These are phyloP conservation scores for Dexiosoma caninum DNA, from an alignment of 2,888 invertebrate genomes.

Conservation along the genomic window DNA sequence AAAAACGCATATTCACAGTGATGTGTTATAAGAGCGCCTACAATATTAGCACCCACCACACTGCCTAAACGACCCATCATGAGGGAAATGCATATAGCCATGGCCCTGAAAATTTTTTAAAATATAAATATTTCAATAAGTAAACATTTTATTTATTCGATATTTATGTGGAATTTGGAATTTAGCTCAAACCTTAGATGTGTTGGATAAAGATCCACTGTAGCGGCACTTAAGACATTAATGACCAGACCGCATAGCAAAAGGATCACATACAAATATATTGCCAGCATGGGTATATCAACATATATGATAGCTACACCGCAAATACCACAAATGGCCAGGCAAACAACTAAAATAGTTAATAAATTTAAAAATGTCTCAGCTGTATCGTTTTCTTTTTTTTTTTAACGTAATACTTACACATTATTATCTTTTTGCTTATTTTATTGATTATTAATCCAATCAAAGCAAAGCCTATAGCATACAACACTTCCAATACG, in stretches of 20 bases:
- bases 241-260: slow-evolving; percentile 71
- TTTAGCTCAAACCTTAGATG: slow-evolving; percentile 70
- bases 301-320: slow-evolving; percentile 68
- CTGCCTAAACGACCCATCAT: slow-evolving; percentile 79
- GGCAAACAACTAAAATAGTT: slow-evolving; percentile 67
- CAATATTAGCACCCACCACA: slow-evolving; percentile 78
- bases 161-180: no score
- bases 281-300: slow-evolving; percentile 67
- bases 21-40: slow-evolving; percentile 77
- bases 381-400: no score
- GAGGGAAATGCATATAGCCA: slow-evolving; percentile 79
- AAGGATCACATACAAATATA: slow-evolving; percentile 70
- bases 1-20: slow-evolving; percentile 78
- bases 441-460: slow-evolving; percentile 70
- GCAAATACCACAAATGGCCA: slow-evolving; percentile 68
- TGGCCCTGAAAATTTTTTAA: slow-evolving; percentile 74
- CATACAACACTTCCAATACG: slow-evolving; percentile 70
- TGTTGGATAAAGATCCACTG: slow-evolving; percentile 75
- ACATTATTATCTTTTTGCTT: slow-evolving; percentile 70
- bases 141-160: background rate
- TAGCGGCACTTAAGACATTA: slow-evolving; percentile 72
- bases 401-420: slow-evolving; percentile 65
- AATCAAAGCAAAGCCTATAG: slow-evolving; percentile 71
- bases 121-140: background rate
- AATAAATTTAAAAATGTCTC: no score